These are phyloP conservation scores for Cataglyphis hispanica DNA, from an alignment of 1,140 invertebrate species.

Conservation along the genomic window DNA sequence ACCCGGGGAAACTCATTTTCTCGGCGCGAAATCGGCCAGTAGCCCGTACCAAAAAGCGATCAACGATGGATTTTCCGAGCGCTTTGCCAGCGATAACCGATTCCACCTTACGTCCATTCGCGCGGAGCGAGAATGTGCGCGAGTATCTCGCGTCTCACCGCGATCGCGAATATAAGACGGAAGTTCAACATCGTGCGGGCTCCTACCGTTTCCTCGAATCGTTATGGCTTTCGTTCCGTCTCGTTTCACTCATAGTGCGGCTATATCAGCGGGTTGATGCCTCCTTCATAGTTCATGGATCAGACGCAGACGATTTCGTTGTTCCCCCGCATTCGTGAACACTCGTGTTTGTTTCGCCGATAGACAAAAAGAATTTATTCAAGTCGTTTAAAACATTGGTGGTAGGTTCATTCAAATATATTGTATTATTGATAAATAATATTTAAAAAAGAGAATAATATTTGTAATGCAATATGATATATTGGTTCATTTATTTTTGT, in stretches of 20 bases:
- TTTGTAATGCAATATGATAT: background rate
- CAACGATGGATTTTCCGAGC: slow-evolving; percentile 74
- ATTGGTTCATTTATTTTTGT: background rate
- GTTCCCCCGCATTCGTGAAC: background rate
- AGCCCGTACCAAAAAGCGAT: slow-evolving; percentile 74
- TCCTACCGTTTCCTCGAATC: slow-evolving; percentile 64
- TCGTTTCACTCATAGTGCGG: slow-evolving; percentile 16
- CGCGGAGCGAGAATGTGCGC: background rate
- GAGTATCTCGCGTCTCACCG: slow-evolving; percentile 29
- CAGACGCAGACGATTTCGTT: background rate
- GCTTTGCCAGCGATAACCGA: slow-evolving; percentile 62
- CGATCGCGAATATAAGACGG: slow-evolving; percentile 35
- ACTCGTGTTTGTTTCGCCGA: background rate
- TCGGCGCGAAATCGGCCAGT: slow-evolving; percentile 75
- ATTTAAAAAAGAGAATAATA: background rate
- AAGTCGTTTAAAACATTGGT: background rate
- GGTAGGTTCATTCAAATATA: too few relatives aligned
- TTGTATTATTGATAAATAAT: background rate
- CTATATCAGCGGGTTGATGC: background rate
- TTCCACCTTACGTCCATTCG: slow-evolving; percentile 15
- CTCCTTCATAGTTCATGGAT: background rate
- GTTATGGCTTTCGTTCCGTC: slow-evolving; percentile 57
- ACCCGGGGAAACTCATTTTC: slow-evolving; percentile 77
- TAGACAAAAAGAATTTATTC: background rate
- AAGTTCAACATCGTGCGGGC: slow-evolving; percentile 51